phyloP scores from a whole-genome alignment of 2,888 invertebrate genomes.

The Melipona beecheii region DNA sequence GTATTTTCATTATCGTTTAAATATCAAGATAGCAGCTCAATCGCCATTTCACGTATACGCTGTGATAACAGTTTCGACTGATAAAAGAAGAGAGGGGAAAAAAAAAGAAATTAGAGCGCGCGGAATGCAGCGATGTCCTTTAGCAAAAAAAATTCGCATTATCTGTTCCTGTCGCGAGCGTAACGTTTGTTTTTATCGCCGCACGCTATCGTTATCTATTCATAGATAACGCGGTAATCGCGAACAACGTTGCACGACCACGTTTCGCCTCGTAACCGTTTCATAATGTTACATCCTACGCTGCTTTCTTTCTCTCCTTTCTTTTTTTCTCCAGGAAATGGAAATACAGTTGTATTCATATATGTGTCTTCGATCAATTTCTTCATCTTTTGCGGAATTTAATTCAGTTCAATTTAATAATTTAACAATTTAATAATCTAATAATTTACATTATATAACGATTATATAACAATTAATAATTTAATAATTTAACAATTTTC shows the following conservation, averaged over 20 bases:
- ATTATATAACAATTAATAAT: too few species aligned
- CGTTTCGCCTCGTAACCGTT: conserved; percentile 28
- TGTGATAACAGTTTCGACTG: background rate
- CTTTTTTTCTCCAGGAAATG: background rate
- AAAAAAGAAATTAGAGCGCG: background rate
- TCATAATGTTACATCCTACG: conserved; percentile 12
- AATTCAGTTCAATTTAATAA: background rate
- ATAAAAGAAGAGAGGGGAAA: background rate
- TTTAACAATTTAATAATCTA: too few species aligned
- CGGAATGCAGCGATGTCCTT: conserved; percentile 26
- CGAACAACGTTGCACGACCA: conserved; percentile 36
- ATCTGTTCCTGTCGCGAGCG: conserved; percentile 32
- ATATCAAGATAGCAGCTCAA: background rate
- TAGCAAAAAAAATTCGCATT: conserved; percentile 38
- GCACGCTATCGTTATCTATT: conserved; percentile 39
- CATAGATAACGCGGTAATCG: conserved; percentile 34
- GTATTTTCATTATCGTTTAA: background rate
- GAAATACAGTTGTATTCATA: too few species aligned
- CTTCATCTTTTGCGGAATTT: background rate
- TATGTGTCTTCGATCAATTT: too few species aligned
- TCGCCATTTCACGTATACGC: background rate
- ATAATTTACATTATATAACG: too few species aligned
- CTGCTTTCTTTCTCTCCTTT: background rate
- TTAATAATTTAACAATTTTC: too few species aligned
- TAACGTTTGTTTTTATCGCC: conserved; percentile 30